Conservation (phyloP, 1,140 invertebrate genomes). For the Onthophagus taurus region DNA sequence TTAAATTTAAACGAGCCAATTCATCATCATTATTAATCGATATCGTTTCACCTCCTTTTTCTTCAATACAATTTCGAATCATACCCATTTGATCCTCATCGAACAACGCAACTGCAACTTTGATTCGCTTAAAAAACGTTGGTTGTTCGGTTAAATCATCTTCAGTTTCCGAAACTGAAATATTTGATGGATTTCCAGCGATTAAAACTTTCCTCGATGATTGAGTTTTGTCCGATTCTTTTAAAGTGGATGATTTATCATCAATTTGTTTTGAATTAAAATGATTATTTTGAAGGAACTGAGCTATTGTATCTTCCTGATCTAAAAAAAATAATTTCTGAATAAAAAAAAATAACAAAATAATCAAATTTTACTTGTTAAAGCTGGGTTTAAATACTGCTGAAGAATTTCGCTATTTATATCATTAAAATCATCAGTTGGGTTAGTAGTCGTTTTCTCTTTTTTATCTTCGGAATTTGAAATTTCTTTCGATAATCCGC, state of each 20-base stretch:
- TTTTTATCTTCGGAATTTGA: neutral
- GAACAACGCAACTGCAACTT: conserved; percentile 39
- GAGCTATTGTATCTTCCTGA: conserved; percentile 20
- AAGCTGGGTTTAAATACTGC: conserved; percentile 20
- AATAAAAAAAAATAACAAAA: neutral
- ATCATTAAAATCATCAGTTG: conserved; percentile 14
- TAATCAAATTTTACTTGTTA: conserved; percentile 2
- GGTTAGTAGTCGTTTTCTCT: conserved; percentile 11
- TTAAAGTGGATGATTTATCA: neutral
- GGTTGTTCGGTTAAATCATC: conserved; percentile 6
- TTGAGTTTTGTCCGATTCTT: neutral
- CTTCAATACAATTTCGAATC: conserved; percentile 20
- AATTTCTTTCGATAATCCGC: neutral
- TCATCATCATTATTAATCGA: conserved; percentile 15
- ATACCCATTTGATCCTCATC: conserved; percentile 34
- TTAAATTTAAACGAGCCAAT: neutral
- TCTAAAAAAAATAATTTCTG: neutral
- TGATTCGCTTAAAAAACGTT: conserved; percentile 36
- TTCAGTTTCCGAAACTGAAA: neutral
- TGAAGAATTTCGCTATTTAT: conserved; percentile 16
- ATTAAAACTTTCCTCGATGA: no score
- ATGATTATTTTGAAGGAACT: conserved; percentile 9
- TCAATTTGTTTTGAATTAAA: conserved; percentile 3
- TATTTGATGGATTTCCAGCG: neutral
- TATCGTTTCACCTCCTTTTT: conserved; percentile 28